A percentile compares a stretch with the other conserved stretches of the same genome.
Conservation (phyloP, 2,888 invertebrate species). For the Macroteleia sp. region DNA sequence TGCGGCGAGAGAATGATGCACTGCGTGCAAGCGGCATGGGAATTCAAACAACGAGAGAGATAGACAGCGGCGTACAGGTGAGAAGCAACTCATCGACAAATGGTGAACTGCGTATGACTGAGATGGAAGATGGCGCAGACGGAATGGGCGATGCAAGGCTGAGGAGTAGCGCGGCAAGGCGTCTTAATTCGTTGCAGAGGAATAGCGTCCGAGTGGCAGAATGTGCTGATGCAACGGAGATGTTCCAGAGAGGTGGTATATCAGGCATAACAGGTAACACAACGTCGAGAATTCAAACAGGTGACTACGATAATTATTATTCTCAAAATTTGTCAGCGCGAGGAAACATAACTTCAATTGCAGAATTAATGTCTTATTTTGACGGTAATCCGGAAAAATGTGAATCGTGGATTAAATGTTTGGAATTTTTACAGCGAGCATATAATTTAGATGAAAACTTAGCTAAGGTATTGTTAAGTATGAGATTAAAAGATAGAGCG, state of each 20-base stretch:
- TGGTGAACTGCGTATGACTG: background rate
- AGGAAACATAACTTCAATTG: background rate
- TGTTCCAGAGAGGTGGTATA: background rate
- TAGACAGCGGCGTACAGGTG: background rate
- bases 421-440: background rate
- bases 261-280: background rate
- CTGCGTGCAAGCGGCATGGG: background rate
- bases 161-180: background rate
- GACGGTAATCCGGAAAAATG: slow-evolving; percentile 4
- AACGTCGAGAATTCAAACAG: background rate
- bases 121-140: background rate
- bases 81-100: background rate
- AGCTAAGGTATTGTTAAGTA: background rate
- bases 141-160: background rate
- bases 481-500: background rate
- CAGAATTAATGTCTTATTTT: slow-evolving; percentile 1
- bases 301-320: background rate
- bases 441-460: slow-evolving; percentile 1
- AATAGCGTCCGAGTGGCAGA: background rate
- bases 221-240: background rate
- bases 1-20: background rate
- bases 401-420: background rate
- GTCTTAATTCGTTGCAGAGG: background rate
- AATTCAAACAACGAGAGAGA: background rate
- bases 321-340: background rate